Percentiles rank a stretch among this genome's conserved stretches.
phyloP scores from a whole-genome alignment of 2,797 vertebrate species.

The Esox masquinongy region DNA sequence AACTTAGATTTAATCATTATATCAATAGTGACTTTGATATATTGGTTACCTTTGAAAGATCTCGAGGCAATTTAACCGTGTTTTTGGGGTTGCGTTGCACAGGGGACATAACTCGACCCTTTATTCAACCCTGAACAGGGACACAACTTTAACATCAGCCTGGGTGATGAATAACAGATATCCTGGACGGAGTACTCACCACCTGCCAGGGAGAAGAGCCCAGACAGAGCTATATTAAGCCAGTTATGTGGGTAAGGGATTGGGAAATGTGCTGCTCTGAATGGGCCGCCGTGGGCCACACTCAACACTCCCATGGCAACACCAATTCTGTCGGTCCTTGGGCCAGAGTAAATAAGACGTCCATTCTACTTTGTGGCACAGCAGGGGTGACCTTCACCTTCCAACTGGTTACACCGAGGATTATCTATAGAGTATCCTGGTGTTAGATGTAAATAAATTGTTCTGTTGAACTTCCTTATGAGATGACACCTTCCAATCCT shows the following conservation, averaged over 20 bases:
- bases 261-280: neutral
- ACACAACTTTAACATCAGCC: neutral
- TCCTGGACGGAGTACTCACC: neutral
- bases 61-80: neutral
- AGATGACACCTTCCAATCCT: neutral
- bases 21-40: neutral
- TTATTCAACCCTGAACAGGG: neutral
- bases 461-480: neutral
- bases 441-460: neutral
- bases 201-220: neutral
- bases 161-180: neutral
- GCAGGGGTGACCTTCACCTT: neutral
- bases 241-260: neutral
- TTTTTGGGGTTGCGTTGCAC: neutral
- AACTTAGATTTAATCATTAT: neutral
- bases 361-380: neutral
- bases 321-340: neutral
- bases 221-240: neutral
- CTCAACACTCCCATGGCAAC: neutral
- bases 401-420: neutral
- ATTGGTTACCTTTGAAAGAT: neutral
- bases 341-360: neutral
- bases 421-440: neutral
- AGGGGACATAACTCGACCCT: neutral
- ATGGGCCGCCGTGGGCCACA: neutral